Conservation (phyloP, 2,113 vertebrate genomes). For the Podarcis cretensis region DNA sequence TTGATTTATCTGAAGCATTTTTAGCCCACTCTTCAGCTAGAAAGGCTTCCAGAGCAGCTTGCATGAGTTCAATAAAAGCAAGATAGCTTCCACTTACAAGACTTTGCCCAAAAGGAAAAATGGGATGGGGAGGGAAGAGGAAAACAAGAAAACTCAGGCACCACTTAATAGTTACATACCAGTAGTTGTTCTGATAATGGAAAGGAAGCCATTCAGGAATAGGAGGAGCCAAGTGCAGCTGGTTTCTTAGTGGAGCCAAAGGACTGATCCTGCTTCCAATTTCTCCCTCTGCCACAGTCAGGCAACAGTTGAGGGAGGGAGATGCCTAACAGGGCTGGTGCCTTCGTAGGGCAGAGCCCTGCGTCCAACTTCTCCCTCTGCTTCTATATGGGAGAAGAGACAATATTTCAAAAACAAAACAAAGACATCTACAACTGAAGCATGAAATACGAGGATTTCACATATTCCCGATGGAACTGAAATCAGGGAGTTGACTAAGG, state of each 20-base stretch:
- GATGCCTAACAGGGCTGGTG: no score
- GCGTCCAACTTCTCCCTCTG: neutral
- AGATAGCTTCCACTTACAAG: neutral
- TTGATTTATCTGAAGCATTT: neutral
- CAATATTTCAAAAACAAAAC: neutral
- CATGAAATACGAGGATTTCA: conserved; percentile 3
- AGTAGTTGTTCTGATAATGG: neutral
- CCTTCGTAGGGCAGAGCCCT: no score
- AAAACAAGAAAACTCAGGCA: neutral
- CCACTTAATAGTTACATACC: neutral
- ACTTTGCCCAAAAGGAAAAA: neutral
- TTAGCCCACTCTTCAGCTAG: neutral
- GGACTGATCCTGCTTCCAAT: neutral
- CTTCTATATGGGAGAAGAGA: no score
- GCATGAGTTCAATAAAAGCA: neutral
- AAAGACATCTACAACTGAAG: neutral
- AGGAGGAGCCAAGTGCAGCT: neutral
- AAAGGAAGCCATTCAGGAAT: neutral
- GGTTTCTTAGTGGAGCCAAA: neutral
- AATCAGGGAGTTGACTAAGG: neutral
- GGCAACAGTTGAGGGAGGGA: no score
- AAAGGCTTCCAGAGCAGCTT: neutral
- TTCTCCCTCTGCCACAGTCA: neutral
- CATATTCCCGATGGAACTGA: neutral
- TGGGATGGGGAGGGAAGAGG: neutral